Percentiles rank a stretch among this genome's conserved stretches.
Conservation (phyloP, 2,113 vertebrate genomes). For the Garra rufa region DNA sequence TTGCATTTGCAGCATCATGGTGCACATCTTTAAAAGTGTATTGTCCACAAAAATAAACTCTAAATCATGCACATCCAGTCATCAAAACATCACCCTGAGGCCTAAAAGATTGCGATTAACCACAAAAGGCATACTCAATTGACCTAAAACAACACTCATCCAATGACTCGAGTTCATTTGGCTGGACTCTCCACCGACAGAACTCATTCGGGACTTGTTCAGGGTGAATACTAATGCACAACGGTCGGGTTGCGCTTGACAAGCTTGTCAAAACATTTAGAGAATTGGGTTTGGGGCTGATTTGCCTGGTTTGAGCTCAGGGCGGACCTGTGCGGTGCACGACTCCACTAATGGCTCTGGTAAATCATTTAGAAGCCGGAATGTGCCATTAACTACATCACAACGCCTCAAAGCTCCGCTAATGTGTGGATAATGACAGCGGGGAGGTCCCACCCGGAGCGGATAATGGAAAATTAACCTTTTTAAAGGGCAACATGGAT, state of each 20-base stretch:
- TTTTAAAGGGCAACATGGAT: constrained; percentile 67
- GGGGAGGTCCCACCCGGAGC: constrained; percentile 63
- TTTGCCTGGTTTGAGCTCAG: constrained; percentile 60
- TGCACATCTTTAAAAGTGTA: neutral
- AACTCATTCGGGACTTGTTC: constrained; percentile 41
- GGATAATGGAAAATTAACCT: constrained; percentile 76
- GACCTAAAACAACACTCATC: constrained; percentile 10
- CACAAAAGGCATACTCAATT: constrained; percentile 13
- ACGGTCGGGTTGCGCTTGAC: constrained; percentile 48
- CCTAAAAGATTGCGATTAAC: constrained; percentile 26
- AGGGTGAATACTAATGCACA: constrained; percentile 45
- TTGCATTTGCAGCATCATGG: neutral
- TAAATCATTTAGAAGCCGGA: constrained; percentile 74
- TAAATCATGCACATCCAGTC: neutral
- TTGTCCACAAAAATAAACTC: neutral
- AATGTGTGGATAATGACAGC: constrained; percentile 79
- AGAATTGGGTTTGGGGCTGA: constrained; percentile 63
- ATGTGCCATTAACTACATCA: constrained; percentile 75
- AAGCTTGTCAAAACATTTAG: constrained; percentile 68
- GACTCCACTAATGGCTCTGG: constrained; percentile 73
- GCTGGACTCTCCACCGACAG: neutral
- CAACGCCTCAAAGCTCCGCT: constrained; percentile 59
- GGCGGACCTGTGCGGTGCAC: constrained; percentile 62
- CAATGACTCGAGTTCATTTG: neutral
- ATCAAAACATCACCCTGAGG: constrained; percentile 4